These are phyloP conservation scores for Albula goreensis DNA, from an alignment of 2,113 vertebrate genomes.

Conservation along the genomic window DNA sequence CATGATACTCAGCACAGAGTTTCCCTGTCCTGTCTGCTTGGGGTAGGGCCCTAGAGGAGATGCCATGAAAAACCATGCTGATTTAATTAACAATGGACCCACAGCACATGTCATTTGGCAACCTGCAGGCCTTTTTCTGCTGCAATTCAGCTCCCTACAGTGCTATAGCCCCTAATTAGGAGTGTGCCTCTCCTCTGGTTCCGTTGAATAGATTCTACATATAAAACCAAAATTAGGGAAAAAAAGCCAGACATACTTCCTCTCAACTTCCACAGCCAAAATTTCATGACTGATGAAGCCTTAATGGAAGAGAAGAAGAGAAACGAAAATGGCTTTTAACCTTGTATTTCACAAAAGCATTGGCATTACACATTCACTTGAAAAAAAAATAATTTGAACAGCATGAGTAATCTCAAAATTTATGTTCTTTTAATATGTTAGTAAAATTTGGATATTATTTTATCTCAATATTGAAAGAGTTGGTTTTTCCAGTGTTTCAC, in stretches of 20 bases:
- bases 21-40: background rate
- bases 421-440: no score
- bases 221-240: constrained; percentile 10
- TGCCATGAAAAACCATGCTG: background rate
- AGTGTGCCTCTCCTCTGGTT: background rate
- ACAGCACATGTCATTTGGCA: background rate
- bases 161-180: background rate
- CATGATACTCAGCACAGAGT: background rate
- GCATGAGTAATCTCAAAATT: no score
- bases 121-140: constrained; percentile 14
- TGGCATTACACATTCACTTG: background rate
- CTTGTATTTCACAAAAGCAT: background rate
- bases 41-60: background rate
- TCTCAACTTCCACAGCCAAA: background rate
- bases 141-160: background rate
- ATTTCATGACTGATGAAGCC: background rate
- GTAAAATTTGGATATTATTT: no score
- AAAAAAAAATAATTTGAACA: background rate
- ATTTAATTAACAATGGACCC: constrained; percentile 13
- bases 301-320: background rate
- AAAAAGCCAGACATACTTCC: background rate
- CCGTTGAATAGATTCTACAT: constrained; percentile 8
- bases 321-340: background rate
- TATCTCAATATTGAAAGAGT: background rate
- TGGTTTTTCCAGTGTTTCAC: background rate